phyloP scores from a whole-genome alignment of 64 coral and sea anemone genomes.

The Hydrozoanthus tunicans region DNA sequence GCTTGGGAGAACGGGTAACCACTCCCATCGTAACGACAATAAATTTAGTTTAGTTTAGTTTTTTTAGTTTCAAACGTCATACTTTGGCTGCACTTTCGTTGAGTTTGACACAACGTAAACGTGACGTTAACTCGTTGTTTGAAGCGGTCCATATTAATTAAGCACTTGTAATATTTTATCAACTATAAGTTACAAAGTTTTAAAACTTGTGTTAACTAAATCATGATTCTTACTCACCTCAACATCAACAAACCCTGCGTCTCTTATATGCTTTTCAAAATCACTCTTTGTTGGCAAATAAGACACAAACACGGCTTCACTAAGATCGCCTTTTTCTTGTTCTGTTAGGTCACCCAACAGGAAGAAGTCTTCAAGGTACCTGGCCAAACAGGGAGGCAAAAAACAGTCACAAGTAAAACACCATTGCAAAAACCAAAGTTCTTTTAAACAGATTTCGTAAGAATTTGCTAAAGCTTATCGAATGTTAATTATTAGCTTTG shows the following conservation, averaged over 20 bases:
- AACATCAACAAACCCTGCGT: conserved; percentile 29
- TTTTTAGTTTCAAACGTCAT: too few relatives aligned
- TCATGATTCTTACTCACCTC: background rate
- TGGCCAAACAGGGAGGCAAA: background rate
- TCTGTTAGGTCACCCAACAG: conserved; percentile 45
- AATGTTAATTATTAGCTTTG: too few relatives aligned
- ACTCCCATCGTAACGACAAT: too few relatives aligned
- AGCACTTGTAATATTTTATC: background rate
- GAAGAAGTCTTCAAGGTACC: conserved; percentile 79
- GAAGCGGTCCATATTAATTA: too few relatives aligned
- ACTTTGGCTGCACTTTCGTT: too few relatives aligned
- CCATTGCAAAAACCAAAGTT: too few relatives aligned
- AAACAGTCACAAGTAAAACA: background rate
- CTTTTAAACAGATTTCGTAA: too few relatives aligned
- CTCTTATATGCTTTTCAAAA: conserved; percentile 29
- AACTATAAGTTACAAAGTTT: background rate
- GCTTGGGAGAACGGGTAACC: too few relatives aligned
- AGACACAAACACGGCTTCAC: conserved; percentile 31
- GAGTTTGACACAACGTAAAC: too few relatives aligned
- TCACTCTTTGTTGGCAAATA: conserved; percentile 39
- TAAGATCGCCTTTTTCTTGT: conserved; percentile 13
- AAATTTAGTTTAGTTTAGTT: too few relatives aligned
- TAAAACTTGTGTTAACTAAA: background rate
- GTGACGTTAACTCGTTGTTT: too few relatives aligned
- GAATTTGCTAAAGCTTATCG: too few relatives aligned